Conservation (phyloP, 2,797 vertebrate genomes). For the Pseudochaenichthys georgianus region DNA sequence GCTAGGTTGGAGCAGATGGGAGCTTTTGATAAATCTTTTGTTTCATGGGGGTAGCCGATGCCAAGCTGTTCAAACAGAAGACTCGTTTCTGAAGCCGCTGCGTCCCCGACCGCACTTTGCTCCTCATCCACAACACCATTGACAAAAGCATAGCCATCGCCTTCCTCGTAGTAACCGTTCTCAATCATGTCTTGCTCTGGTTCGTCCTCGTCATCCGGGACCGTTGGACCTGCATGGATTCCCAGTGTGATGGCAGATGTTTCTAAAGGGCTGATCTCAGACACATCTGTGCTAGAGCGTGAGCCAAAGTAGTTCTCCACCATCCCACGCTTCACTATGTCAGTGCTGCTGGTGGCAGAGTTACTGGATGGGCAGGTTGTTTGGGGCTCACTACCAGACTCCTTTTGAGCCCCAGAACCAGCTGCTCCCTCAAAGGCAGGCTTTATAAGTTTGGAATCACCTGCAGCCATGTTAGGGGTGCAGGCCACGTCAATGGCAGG, state of each 20-base stretch:
- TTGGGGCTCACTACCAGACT: conserved; percentile 78
- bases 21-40: conserved; percentile 82
- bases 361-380: conserved; percentile 82
- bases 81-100: conserved; percentile 71
- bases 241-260: conserved; percentile 85
- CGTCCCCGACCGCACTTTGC: conserved; percentile 64
- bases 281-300: conserved; percentile 89
- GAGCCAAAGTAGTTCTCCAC: conserved; percentile 98
- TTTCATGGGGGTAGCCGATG: conserved; percentile 83
- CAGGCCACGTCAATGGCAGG: conserved; percentile 15
- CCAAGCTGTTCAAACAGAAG: conserved; percentile 80
- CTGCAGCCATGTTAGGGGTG: conserved; percentile 21
- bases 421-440: conserved; percentile 46
- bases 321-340: conserved; percentile 95
- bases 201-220: conserved; percentile 79
- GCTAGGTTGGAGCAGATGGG: conserved; percentile 86
- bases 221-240: conserved; percentile 67
- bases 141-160: conserved; percentile 84
- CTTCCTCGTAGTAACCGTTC: conserved; percentile 97
- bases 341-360: conserved; percentile 90
- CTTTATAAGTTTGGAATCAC: conserved; percentile 50
- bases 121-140: conserved; percentile 85
- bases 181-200: conserved; percentile 94
- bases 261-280: conserved; percentile 88
- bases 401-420: conserved; percentile 63